Evolutionary conservation across 2,797 vertebrate species (phyloP), one percentile per base, ranked within the genome.

Genomic region (Sebastes oblongus): DNA sequence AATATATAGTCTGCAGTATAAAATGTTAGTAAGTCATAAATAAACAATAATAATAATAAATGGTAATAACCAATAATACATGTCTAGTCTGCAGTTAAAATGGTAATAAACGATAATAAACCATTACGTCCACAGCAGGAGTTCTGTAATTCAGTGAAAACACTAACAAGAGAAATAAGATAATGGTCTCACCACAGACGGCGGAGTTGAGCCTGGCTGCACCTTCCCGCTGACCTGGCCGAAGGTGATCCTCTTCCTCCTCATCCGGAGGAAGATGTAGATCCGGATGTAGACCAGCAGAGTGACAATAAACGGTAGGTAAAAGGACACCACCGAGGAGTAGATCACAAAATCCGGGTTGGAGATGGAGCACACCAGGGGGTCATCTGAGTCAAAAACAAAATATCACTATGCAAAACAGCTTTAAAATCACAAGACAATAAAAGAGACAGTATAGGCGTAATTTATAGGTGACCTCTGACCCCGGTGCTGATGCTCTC

Each of bases 251-350:
- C 97, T 94, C 92, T 97, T 98, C 88, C 94, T 91, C 82, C 97
- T 96, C 92, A 96, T 97, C 86, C 97, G 96, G 85, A 99, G 94
- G 83, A 98, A 97, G 66, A 98, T 71, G 65, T 98, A 98, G 93
- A 99, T 98, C 82, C 97, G 97, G 77, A 97, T 93, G 58, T 98
- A 99, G 81, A 99, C 97, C 75, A 98, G 94, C 90, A 99, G 94
- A 3, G 97, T 98, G 90, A 99, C 96, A 59, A 96, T 81, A 61
- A 99, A 99, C 8, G 98, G 98, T 91, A 98, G 90, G 89, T 98
- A 99, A 95, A 99, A 99, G 79, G 98, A 99, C 85, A 98, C 97
- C 89, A 99, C 94, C 5, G 98, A 99, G 54, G 98, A 99, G 94
- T 98, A 99, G 93, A 99, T 96, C 83, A 99, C 93, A 91, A 99